Percentiles rank a stretch among this genome's conserved stretches.
phyloP scores from a whole-genome alignment of 2,797 vertebrate species.

The Dicrostonyx torquatus region DNA sequence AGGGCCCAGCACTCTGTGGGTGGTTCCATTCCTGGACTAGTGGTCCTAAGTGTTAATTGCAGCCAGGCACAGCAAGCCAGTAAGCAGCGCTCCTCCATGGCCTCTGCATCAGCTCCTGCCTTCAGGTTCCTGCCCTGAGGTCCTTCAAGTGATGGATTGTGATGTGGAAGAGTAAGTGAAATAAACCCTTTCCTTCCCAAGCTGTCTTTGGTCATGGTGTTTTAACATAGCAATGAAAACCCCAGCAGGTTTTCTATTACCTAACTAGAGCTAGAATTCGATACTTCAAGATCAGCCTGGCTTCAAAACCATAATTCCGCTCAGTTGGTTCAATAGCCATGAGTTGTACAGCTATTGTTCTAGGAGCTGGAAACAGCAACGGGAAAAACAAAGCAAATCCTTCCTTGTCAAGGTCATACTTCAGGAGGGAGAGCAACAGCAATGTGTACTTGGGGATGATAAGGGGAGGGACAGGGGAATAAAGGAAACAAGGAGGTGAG shows the following conservation, averaged over 20 bases:
- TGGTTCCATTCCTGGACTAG: background rate
- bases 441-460: background rate
- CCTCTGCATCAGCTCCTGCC: background rate
- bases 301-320: background rate
- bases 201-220: background rate
- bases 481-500: background rate
- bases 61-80: background rate
- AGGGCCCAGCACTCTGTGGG: background rate
- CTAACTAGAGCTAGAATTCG: background rate
- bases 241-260: background rate
- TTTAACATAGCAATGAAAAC: background rate
- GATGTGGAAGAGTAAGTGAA: background rate
- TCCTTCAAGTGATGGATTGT: background rate
- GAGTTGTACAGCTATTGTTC: background rate
- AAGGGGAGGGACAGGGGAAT: background rate
- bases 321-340: background rate
- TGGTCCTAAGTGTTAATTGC: background rate
- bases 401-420: background rate
- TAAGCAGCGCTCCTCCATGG: background rate
- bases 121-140: background rate
- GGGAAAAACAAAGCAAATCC: background rate
- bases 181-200: background rate
- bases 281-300: background rate
- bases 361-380: background rate
- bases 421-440: background rate